Conservation (phyloP, 2,797 vertebrate species). For the Pseudomugil gertrudae region DNA sequence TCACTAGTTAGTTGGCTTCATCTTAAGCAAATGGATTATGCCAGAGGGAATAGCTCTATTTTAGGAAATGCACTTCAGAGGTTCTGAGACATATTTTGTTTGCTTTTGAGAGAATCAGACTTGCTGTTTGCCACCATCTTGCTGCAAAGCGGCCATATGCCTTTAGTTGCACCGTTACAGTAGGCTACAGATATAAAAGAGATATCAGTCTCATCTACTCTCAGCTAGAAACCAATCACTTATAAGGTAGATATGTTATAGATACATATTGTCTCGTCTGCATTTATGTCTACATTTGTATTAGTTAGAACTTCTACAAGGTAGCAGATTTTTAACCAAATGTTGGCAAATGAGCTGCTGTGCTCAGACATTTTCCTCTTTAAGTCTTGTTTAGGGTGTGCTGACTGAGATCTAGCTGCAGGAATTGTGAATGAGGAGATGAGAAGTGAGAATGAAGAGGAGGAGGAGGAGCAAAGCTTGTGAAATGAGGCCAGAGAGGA, state of each 20-base stretch:
- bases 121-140: conserved; percentile 1
- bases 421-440: conserved; percentile 67
- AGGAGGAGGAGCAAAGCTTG: conserved; percentile 48
- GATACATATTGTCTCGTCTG: too few species aligned
- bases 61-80: conserved; percentile 13
- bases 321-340: background rate
- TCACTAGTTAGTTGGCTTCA: conserved; percentile 13
- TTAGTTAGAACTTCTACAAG: background rate
- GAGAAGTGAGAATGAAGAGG: conserved; percentile 51
- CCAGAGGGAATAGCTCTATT: conserved; percentile 24
- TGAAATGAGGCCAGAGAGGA: conserved; percentile 60
- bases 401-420: conserved; percentile 45
- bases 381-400: conserved; percentile 15
- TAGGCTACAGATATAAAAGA: background rate
- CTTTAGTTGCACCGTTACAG: background rate
- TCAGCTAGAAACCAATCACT: background rate
- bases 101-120: conserved; percentile 1
- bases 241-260: too few species aligned
- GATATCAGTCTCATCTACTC: background rate
- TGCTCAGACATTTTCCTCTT: background rate
- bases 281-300: background rate
- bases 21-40: conserved; percentile 23
- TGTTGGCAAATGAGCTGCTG: background rate
- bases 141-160: conserved; percentile 1
- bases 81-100: conserved; percentile 14